phyloP scores from a whole-genome alignment of 1,140 invertebrate species.

The Trichogramma pretiosum region DNA sequence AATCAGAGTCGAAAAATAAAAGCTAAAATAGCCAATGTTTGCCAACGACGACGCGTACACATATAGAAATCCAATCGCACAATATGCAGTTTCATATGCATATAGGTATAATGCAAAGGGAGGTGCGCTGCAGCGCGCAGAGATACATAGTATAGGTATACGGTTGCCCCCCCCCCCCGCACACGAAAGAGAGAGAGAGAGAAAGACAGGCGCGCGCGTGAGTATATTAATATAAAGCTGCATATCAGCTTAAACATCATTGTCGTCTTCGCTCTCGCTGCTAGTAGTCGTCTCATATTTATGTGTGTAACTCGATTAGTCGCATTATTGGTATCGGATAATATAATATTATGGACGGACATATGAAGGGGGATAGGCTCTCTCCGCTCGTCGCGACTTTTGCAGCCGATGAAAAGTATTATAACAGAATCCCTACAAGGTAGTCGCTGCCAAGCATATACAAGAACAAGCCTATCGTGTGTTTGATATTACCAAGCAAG shows the following conservation, averaged over 20 bases:
- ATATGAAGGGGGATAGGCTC: conserved; percentile 43
- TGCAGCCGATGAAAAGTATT: conserved; percentile 39
- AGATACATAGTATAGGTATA: no score
- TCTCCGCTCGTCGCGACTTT: background rate
- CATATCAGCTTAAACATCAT: conserved; percentile 43
- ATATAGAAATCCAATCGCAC: background rate
- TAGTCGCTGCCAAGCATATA: no score
- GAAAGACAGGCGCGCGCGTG: background rate
- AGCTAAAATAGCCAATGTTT: background rate
- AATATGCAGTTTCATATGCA: no score
- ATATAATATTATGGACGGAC: no score
- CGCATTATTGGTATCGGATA: conserved; percentile 49
- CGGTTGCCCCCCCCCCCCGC: no score
- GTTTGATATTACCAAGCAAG: conserved; percentile 46
- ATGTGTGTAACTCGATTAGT: conserved; percentile 47
- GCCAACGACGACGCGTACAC: background rate
- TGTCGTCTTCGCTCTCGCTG: no score
- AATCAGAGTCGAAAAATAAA: background rate
- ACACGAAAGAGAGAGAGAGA: background rate
- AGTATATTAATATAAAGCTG: conserved; percentile 36
- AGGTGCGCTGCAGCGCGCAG: background rate
- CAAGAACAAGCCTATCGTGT: conserved; percentile 30
- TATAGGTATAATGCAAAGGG: no score
- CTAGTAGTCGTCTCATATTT: no score
- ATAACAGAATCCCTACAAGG: conserved; percentile 46